phyloP scores from a whole-genome alignment of 1,140 invertebrate genomes.

The Nasonia longicornis region DNA sequence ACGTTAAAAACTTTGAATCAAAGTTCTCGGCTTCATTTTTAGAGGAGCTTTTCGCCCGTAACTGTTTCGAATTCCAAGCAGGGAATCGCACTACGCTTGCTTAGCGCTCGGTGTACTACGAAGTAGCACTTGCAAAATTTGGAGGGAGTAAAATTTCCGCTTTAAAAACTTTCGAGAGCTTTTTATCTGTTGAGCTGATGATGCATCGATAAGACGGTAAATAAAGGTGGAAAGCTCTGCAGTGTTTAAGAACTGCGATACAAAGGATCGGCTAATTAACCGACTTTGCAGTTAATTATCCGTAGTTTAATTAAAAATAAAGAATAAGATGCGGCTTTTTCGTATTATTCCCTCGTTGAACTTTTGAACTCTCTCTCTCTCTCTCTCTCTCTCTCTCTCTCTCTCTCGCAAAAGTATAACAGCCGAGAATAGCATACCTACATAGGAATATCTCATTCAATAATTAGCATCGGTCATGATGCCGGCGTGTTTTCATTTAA shows the following conservation, averaged over 20 bases:
- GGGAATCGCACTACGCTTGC: neutral
- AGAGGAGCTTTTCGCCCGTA: no score
- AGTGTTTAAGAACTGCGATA: no score
- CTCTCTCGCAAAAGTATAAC: neutral
- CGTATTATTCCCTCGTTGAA: neutral
- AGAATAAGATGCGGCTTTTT: neutral
- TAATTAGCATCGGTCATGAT: neutral
- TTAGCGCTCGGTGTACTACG: neutral
- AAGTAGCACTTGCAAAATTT: neutral
- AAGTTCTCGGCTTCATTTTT: neutral
- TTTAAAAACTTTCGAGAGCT: neutral
- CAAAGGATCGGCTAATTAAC: no score
- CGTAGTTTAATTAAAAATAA: no score
- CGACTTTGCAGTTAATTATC: no score
- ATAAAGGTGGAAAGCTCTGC: no score
- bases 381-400: neutral
- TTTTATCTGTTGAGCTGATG: no score
- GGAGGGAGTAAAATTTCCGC: neutral
- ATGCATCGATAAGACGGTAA: no score
- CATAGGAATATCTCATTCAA: neutral
- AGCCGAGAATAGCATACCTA: neutral
- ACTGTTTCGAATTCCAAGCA: neutral
- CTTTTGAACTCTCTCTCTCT: neutral
- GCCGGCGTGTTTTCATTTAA: neutral
- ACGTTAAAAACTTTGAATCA: constrained; percentile 13